These are phyloP conservation scores for Callaeas wilsoni DNA, from an alignment of 2,113 vertebrate species.

Conservation along the genomic window DNA sequence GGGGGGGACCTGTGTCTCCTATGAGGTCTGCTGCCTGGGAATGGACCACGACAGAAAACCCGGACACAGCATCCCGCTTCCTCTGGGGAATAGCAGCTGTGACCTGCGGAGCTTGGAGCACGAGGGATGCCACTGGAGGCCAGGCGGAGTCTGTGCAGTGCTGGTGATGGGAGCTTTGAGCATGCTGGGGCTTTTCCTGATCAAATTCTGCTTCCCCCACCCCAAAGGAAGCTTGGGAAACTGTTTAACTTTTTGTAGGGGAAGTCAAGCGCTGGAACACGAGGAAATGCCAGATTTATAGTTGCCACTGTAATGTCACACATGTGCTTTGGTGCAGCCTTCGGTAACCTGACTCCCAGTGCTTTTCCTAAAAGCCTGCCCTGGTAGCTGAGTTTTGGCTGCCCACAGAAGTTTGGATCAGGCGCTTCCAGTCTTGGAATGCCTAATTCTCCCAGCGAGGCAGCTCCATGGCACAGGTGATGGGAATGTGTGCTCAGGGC, in stretches of 20 bases:
- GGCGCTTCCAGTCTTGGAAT: not conserved
- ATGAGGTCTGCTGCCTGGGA: not conserved
- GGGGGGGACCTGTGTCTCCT: not conserved
- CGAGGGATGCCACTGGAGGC: not conserved
- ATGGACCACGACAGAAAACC: not conserved
- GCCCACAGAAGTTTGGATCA: not conserved
- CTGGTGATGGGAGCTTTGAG: not conserved
- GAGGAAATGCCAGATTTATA: conserved; percentile 1
- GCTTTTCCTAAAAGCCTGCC: not conserved
- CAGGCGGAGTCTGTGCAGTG: not conserved
- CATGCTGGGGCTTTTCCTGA: not conserved
- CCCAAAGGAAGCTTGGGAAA: not conserved
- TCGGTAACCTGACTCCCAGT: not conserved
- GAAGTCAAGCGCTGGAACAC: not conserved
- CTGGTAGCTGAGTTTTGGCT: not conserved
- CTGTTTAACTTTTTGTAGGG: not conserved
- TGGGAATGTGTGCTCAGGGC: too few relatives aligned
- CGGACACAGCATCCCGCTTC: not conserved
- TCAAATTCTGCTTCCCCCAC: not conserved
- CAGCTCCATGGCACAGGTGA: not conserved
- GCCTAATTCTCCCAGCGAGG: not conserved
- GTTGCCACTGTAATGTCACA: not conserved
- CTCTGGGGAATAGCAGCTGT: not conserved
- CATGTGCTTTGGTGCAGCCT: not conserved
- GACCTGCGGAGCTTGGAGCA: not conserved